Conservation (phyloP, 1,140 invertebrate genomes). For the Zaprionus kolodkinae region DNA sequence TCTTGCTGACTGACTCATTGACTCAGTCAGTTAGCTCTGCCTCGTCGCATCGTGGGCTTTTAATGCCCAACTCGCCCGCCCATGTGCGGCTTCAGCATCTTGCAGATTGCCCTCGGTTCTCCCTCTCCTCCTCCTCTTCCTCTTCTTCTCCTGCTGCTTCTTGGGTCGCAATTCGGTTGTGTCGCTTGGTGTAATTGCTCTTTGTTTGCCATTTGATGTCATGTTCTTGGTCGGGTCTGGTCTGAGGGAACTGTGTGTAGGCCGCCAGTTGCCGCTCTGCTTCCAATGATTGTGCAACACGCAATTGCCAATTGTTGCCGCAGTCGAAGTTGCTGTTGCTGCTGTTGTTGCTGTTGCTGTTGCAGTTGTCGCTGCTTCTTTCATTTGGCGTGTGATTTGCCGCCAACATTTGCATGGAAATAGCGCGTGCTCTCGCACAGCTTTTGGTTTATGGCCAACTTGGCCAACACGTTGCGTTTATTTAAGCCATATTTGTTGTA, state of each 20-base stretch:
- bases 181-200: conserved; percentile 71
- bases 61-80: conserved; percentile 63
- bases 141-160: background rate
- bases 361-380: conserved; percentile 51
- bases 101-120: background rate
- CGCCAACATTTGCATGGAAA: conserved; percentile 75
- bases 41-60: conserved; percentile 37
- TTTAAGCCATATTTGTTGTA: conserved; percentile 67
- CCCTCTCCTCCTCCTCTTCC: no score
- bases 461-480: conserved; percentile 60
- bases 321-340: conserved; percentile 7
- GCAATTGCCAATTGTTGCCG: conserved; percentile 63
- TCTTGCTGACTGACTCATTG: conserved; percentile 53
- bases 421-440: conserved; percentile 73
- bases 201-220: conserved; percentile 80
- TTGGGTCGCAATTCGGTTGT: conserved; percentile 25
- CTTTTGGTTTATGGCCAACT: conserved; percentile 70
- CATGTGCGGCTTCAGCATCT: conserved; percentile 49
- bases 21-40: conserved; percentile 53
- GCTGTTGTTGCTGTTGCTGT: conserved; percentile 11
- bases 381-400: conserved; percentile 65
- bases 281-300: conserved; percentile 77
- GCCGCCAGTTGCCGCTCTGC: conserved; percentile 46
- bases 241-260: conserved; percentile 48
- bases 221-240: conserved; percentile 64